Evolutionary conservation across 2,888 invertebrate genomes (phyloP).

Genomic region (Thera britannica): DNA sequence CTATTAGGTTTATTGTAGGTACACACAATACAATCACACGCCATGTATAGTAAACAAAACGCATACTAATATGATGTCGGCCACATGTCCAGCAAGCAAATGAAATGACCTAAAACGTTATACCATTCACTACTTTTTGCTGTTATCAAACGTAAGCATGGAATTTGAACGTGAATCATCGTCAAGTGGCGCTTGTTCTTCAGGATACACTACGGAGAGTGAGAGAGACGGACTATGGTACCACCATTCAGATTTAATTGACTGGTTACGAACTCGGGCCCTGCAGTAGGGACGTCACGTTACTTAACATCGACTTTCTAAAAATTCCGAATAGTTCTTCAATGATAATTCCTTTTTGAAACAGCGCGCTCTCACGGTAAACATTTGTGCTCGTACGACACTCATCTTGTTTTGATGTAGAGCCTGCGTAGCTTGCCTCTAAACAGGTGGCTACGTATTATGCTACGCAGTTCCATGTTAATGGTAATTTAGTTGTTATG

Average conservation of each 20-base stretch:
- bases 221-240: constrained; percentile 75
- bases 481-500: constrained; percentile 13
- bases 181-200: constrained; percentile 80
- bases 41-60: constrained; percentile 59
- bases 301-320: constrained; percentile 80
- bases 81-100: constrained; percentile 66
- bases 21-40: constrained; percentile 40
- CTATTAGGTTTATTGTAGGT: constrained; percentile 11
- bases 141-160: constrained; percentile 82
- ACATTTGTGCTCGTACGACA: constrained; percentile 40
- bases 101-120: constrained; percentile 72
- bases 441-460: constrained; percentile 29
- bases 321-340: constrained; percentile 76
- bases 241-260: constrained; percentile 82
- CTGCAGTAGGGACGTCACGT: constrained; percentile 78
- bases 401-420: constrained; percentile 39
- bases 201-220: constrained; percentile 68
- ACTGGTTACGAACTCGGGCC: constrained; percentile 82
- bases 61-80: constrained; percentile 56
- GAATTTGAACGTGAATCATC: constrained; percentile 82
- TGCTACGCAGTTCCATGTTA: constrained; percentile 19
- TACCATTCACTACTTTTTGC: constrained; percentile 77
- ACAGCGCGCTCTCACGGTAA: constrained; percentile 52
- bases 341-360: constrained; percentile 66
- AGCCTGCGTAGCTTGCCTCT: constrained; percentile 38